Conservation (phyloP, 2,113 vertebrate species). For the Toxostoma redivivum region DNA sequence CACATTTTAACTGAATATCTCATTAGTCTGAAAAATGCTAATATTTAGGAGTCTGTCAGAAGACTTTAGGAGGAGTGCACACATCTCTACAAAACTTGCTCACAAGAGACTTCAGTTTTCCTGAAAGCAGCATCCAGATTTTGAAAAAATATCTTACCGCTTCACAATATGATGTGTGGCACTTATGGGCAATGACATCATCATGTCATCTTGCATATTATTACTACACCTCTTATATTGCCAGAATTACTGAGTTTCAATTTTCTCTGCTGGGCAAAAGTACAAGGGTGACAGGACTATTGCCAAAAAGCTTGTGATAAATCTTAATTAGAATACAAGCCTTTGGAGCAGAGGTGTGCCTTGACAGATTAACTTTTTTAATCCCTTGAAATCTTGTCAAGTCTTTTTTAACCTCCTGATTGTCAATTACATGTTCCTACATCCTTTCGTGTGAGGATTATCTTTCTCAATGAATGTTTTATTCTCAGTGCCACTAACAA, state of each 20-base stretch:
- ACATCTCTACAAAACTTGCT: background rate
- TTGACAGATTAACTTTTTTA: slow-evolving; percentile 46
- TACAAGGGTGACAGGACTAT: background rate
- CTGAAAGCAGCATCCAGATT: background rate
- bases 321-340: slow-evolving; percentile 18
- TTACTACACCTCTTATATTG: background rate
- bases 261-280: background rate
- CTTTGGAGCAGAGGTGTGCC: background rate
- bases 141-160: background rate
- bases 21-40: background rate
- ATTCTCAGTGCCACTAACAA: slow-evolving; percentile 32
- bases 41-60: background rate
- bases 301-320: background rate
- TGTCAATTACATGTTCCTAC: slow-evolving; percentile 29
- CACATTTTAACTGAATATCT: background rate
- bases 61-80: background rate
- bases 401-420: slow-evolving; percentile 24
- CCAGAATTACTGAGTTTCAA: background rate
- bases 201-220: background rate
- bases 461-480: slow-evolving; percentile 35
- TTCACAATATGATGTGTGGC: background rate
- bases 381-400: slow-evolving; percentile 26
- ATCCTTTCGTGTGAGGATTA: slow-evolving; percentile 5
- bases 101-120: background rate
- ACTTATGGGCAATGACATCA: background rate